Evolutionary conservation across 2,113 vertebrate species (phyloP).

Genomic region (Otus sunia): DNA sequence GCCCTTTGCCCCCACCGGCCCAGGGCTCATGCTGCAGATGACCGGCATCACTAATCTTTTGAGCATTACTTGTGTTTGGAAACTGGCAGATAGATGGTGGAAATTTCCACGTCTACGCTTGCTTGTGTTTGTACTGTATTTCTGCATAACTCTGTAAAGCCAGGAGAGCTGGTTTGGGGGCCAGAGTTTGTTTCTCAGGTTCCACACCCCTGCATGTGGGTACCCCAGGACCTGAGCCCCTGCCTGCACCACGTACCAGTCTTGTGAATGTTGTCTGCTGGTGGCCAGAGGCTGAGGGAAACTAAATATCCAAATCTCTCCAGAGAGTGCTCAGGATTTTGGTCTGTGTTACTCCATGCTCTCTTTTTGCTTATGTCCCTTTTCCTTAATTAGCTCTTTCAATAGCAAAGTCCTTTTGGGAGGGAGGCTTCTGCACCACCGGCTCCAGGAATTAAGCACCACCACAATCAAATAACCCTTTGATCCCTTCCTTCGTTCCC

Average conservation of each 20-base stretch:
- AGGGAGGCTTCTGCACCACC: background rate
- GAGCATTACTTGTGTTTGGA: background rate
- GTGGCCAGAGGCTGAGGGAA: background rate
- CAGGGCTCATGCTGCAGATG: background rate
- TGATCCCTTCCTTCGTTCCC: background rate
- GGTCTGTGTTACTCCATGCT: background rate
- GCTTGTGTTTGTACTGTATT: background rate
- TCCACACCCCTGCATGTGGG: fast-evolving
- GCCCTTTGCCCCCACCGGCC: background rate
- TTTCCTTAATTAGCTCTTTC: background rate
- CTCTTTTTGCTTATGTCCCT: background rate
- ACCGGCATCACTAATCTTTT: background rate
- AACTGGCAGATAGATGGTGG: background rate
- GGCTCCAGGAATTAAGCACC: background rate
- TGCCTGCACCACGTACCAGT: fast-evolving
- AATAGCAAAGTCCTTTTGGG: background rate
- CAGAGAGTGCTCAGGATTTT: background rate
- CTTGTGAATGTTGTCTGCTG: background rate
- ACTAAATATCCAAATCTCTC: background rate
- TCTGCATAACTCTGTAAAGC: background rate
- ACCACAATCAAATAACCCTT: fast-evolving
- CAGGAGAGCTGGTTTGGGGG: background rate
- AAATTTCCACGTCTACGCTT: background rate
- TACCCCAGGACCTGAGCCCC: background rate
- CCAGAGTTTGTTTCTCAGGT: background rate